Base-by-base conservation (phyloP, 2,888 invertebrate genomes). In the Phortica okadai region DNA sequence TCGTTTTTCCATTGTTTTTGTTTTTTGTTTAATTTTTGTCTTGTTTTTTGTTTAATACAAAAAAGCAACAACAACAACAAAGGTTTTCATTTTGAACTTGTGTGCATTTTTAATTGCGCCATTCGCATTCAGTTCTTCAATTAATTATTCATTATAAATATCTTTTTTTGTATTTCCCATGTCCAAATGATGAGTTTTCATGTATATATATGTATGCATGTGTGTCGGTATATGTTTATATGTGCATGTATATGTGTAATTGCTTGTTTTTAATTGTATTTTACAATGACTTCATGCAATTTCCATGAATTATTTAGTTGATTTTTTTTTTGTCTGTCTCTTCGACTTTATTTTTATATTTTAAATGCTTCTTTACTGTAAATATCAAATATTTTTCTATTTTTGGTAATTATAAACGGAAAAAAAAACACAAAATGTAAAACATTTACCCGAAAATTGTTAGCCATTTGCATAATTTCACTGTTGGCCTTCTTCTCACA, bases 61-160 rank as follows among this genome's bases (percentile, higher is more conserved):
- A 33, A 33, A 33, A 33, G 33, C 33, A 33, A 33, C 33, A 33
- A 33, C 0, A 33, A 33, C 33, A 33, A 33, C 4, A 33, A 33
- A 72, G 73, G 76, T 77, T 58, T 50, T 58, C 16, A 54, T 70
- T 76, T 75, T 76, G 54, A 79, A 80, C 79, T 80, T 78, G 79
- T 67, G 76, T 70, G 76, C 76, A 78, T 78, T 79, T 76, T 16
- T 77, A 78, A 76, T 81, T 81, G 75, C 69, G 78, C 82, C 82
- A 83, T 82, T 70, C 77, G 74, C 76, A 74, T 69, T 59, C 75
- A 66, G 54, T 77, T 62, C 50, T 77, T 75, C 72, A 79, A 77
- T 79, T 78, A 76, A 77, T 54, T 54, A 70, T 70, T 70, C 33
- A 70, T 70, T 70, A 54, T 14, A 11, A 70, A 70, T 25, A 77